Evolutionary conservation across 2,888 invertebrate species (phyloP), one percentile per base, ranked within the genome.

Genomic region (Fabriciana adippe): DNA sequence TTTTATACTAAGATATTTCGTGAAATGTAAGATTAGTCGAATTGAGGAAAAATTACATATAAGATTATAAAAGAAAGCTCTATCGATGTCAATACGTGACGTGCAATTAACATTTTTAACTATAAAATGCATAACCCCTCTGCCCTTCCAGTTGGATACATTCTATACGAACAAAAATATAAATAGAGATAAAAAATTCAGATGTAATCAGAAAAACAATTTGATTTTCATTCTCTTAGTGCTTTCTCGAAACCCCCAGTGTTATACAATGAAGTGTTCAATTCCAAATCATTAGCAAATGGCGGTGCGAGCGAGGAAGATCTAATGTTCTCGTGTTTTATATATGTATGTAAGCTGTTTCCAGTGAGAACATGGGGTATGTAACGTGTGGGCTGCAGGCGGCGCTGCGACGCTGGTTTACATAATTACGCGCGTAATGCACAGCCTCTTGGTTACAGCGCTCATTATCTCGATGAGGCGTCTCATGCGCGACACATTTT

Each of bases 401-500:
- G 55, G 59, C 16, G 14, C 50, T 54, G 67, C 14, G 66, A 65
- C 55, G 63, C 54, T 41, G 57, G 53, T 31, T 59, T 61, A 61
- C 63, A 67, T 69, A 64, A 65, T 64, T 48, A 57, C 56, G 51
- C 61, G 55, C 69, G 68, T 65, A 57, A 63, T 69, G 62, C 50
- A 54, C 64, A 61, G 57, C 67, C 53, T 56, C 64, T 73, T 79
- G 81, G 81, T 81, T 78, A 78, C 80, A 72, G 79, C 79, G 79
- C 81, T 84, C 85, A 79, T 85, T 83, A 83, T 80, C 76, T 79
- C 80, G 79, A 77, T 77, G 79, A 74, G 72, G 50, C 16, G 69
- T 50, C 16, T 57, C 55, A 67, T 59, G 41, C 60, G 59, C 18
- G 50, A n/a, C 45, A 31, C n/a, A 18, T 51, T 35, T 50, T 60